Percentiles rank a stretch among this genome's conserved stretches.
phyloP scores from a whole-genome alignment of 2,888 invertebrate species.

The Pherbina coryleti region DNA sequence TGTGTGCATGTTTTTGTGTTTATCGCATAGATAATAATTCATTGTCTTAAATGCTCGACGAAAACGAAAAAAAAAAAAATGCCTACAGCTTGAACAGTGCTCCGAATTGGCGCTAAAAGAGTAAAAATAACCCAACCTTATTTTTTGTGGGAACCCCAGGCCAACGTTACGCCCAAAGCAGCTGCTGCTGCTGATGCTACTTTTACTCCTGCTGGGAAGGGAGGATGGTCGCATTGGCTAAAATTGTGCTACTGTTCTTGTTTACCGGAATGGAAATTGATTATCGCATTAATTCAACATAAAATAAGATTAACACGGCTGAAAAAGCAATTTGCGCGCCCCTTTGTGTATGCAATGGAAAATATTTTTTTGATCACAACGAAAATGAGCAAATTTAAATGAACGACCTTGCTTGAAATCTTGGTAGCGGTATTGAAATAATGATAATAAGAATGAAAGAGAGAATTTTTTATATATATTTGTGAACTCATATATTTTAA shows the following conservation, averaged over 20 bases:
- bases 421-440: too few relatives aligned
- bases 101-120: background rate
- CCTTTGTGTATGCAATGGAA: conserved; percentile 1
- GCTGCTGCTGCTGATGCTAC: background rate
- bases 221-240: conserved; percentile 36
- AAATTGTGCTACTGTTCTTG: background rate
- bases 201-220: conserved; percentile 33
- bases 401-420: background rate
- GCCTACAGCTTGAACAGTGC: too few relatives aligned
- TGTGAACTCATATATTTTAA: too few relatives aligned
- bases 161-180: background rate
- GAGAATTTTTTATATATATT: too few relatives aligned
- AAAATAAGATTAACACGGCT: conserved; percentile 25
- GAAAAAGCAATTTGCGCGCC: conserved; percentile 27
- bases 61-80: background rate
- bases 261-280: conserved; percentile 20
- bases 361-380: conserved; percentile 28
- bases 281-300: conserved; percentile 19
- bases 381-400: conserved; percentile 39
- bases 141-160: background rate
- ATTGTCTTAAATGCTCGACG: background rate
- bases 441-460: too few relatives aligned
- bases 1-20: background rate
- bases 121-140: background rate
- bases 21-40: background rate